These are phyloP conservation scores for Rhinopomastus cyanomelas DNA, from an alignment of 2,113 vertebrate species.

Conservation along the genomic window DNA sequence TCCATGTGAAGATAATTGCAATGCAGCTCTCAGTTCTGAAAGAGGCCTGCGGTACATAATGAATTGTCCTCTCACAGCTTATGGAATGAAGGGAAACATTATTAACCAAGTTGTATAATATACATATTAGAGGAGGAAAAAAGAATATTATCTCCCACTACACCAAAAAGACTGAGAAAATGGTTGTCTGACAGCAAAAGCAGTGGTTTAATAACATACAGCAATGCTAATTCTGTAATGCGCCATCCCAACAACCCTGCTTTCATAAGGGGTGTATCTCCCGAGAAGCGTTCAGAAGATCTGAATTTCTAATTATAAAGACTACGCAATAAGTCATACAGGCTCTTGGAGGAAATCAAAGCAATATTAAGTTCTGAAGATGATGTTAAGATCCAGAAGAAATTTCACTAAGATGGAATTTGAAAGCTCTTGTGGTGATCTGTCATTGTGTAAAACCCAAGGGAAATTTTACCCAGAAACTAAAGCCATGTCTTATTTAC, in stretches of 20 bases:
- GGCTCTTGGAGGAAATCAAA: slow-evolving; percentile 43
- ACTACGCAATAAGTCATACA: not conserved
- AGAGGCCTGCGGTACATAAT: slow-evolving; percentile 48
- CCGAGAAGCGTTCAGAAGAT: slow-evolving; percentile 39
- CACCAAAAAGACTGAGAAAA: slow-evolving; percentile 62
- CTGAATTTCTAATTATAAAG: slow-evolving; percentile 41
- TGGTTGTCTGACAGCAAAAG: slow-evolving; percentile 32
- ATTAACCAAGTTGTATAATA: slow-evolving; percentile 56
- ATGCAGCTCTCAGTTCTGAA: slow-evolving; percentile 50
- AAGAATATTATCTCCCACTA: slow-evolving; percentile 52
- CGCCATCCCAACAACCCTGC: slow-evolving; percentile 46
- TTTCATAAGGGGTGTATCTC: slow-evolving; percentile 18
- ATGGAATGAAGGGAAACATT: slow-evolving; percentile 45
- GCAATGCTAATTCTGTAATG: slow-evolving; percentile 70
- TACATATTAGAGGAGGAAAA: slow-evolving; percentile 28
- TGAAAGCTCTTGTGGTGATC: not conserved
- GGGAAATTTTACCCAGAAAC: not conserved
- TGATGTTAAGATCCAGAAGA: not conserved
- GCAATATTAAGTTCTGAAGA: slow-evolving; percentile 12
- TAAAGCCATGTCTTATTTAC: not conserved
- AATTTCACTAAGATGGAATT: slow-evolving; percentile 33
- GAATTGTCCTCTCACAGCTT: slow-evolving; percentile 52
- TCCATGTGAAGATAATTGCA: slow-evolving; percentile 65
- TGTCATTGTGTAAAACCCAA: not conserved
- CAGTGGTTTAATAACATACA: slow-evolving; percentile 49